Conservation (phyloP, 2,113 vertebrate species). For the Clupea harengus region DNA sequence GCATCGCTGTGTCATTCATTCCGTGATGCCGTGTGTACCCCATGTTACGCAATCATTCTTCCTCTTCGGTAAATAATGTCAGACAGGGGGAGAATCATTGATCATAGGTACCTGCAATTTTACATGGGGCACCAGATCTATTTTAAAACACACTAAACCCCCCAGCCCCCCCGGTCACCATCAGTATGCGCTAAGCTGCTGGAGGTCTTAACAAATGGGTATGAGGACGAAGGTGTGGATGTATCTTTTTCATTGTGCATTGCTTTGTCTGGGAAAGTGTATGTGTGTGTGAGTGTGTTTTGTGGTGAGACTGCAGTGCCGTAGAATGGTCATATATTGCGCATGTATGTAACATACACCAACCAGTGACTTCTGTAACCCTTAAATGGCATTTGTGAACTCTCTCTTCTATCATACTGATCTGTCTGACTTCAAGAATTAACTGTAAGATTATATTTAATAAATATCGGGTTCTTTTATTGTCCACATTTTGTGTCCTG, state of each 20-base stretch:
- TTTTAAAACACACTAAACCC: neutral
- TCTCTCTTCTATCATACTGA: slow-evolving; percentile 62
- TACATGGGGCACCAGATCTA: neutral
- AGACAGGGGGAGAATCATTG: neutral
- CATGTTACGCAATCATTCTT: neutral
- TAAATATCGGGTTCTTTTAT: slow-evolving; percentile 75
- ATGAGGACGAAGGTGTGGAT: slow-evolving; percentile 22
- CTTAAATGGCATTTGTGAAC: slow-evolving; percentile 63
- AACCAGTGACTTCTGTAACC: slow-evolving; percentile 62
- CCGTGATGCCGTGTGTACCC: neutral
- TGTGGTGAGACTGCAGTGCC: slow-evolving; percentile 9
- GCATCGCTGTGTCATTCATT: neutral
- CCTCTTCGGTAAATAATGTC: neutral
- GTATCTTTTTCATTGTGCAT: slow-evolving; percentile 12
- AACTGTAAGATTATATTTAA: slow-evolving; percentile 79
- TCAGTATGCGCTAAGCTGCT: neutral
- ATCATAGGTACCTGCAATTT: neutral
- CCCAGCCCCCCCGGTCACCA: too few species aligned
- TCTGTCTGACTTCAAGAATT: slow-evolving; percentile 62
- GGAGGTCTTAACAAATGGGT: neutral
- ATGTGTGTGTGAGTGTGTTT: slow-evolving; percentile 26
- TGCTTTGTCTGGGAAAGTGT: slow-evolving; percentile 3
- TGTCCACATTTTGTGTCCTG: slow-evolving; percentile 50
- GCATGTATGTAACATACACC: slow-evolving; percentile 63
- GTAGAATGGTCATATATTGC: slow-evolving; percentile 43